These are phyloP conservation scores for Bombus sibiricus DNA, from an alignment of 1,140 invertebrate species.

Conservation along the genomic window DNA sequence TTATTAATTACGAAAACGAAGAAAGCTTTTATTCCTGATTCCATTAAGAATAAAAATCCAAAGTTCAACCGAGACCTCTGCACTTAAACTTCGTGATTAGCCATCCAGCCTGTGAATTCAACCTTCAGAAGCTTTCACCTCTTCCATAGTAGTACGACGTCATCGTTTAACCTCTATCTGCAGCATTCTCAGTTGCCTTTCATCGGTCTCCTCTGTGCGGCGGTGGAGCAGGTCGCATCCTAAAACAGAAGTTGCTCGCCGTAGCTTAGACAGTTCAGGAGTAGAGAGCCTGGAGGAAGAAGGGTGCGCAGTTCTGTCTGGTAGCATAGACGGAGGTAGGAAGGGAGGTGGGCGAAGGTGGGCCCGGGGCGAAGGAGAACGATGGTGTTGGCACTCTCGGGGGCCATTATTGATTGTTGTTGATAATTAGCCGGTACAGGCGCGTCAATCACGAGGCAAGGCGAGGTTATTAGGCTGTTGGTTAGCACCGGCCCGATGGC, in stretches of 20 bases:
- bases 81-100: too few species aligned
- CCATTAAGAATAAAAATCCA: too few species aligned
- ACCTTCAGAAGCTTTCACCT: neutral
- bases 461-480: constrained; percentile 81
- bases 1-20: too few species aligned
- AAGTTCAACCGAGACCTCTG: too few species aligned
- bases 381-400: constrained; percentile 58
- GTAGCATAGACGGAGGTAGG: constrained; percentile 21
- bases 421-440: constrained; percentile 81
- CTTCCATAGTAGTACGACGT: neutral
- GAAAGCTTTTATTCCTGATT: too few species aligned
- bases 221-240: neutral
- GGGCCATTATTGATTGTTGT: constrained; percentile 81
- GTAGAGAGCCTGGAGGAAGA: constrained; percentile 25
- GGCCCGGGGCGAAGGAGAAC: constrained; percentile 31
- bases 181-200: neutral
- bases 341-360: constrained; percentile 4
- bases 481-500: constrained; percentile 70
- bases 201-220: neutral
- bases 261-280: neutral
- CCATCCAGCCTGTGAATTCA: neutral
- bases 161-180: neutral
- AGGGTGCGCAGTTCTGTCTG: constrained; percentile 32
- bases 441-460: constrained; percentile 80
- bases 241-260: constrained; percentile 32